These are phyloP conservation scores for Ligdia adustata DNA, from an alignment of 2,888 invertebrate species.

Conservation along the genomic window DNA sequence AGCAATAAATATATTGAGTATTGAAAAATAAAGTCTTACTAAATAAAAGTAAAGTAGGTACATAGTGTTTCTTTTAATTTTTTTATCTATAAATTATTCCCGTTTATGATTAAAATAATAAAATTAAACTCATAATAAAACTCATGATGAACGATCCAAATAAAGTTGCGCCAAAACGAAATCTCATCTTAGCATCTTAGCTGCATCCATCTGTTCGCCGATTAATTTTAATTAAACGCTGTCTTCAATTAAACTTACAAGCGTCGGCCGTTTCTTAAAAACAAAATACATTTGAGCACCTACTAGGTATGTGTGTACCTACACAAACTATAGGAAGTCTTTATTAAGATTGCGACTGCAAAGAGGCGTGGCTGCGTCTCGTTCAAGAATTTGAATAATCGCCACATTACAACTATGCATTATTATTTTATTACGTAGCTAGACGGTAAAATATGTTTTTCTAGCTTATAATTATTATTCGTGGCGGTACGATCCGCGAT, in stretches of 20 bases:
- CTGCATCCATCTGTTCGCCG: conserved; percentile 60
- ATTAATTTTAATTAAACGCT: conserved; percentile 77
- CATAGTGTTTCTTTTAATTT: too few species aligned
- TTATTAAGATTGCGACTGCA: conserved; percentile 80
- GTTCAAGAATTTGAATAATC: conserved; percentile 79
- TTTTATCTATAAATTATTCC: too few species aligned
- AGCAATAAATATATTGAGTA: too few species aligned
- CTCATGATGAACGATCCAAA: too few species aligned
- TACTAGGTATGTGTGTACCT: too few species aligned
- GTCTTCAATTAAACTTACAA: conserved; percentile 75
- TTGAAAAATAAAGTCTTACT: too few species aligned
- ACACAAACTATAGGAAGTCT: too few species aligned
- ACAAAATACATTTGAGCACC: conserved; percentile 68
- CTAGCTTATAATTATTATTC: conserved; percentile 56
- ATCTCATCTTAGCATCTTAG: conserved; percentile 53
- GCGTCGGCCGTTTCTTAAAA: conserved; percentile 66
- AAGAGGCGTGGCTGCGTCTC: conserved; percentile 75
- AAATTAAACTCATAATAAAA: too few species aligned
- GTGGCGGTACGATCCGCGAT: conserved; percentile 45
- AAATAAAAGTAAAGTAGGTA: too few species aligned
- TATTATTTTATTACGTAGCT: conserved; percentile 55
- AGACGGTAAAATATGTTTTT: conserved; percentile 57
- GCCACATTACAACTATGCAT: conserved; percentile 65
- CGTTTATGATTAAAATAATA: too few species aligned
- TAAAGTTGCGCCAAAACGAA: conserved; percentile 39